Evolutionary conservation across 2,113 vertebrate species (phyloP), one percentile per base, ranked within the genome.

Genomic region (Trichomycterus rosablanca): DNA sequence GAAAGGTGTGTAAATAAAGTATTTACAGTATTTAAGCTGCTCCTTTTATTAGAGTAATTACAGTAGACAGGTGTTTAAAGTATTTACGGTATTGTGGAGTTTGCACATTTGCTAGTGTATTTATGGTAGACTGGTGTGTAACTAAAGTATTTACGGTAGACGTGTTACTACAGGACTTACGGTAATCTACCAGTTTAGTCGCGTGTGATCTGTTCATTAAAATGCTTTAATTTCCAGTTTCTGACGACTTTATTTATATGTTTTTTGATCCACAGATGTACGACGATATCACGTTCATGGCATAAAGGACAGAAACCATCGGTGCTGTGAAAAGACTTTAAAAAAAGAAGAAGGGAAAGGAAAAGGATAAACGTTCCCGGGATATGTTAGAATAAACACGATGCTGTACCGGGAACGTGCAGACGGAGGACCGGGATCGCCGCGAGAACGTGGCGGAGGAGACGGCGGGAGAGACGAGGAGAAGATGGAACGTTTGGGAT

Each of bases 201-300:
- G n/a, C n/a, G n/a, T n/a, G n/a, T n/a, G n/a, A n/a, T n/a, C n/a
- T n/a, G n/a, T n/a, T n/a, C n/a, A n/a, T n/a, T n/a, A n/a, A n/a
- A n/a, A n/a, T n/a, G n/a, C 14, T 24, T 14, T 24, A 15, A 28
- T 37, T 15, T 12, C 8, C 46, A 15, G 18, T 5, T 68, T 8
- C 6, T 58, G 40, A 18, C 12, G 18, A 0, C 22, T 7, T 5
- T 19, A 64, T 30, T 2, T 2, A n/a, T n/a, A n/a, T n/a, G 23
- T 15, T 28, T 15, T 62, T 34, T 68, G 7, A 4, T 59, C 24
- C 23, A 34, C 56, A 89, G 85, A 73, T 83, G 1, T 89, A 87
- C 11, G 86, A 89, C 4, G 87, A 89, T 59, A 84, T 88, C 40
- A 77, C 76, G 76, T 74, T 82, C 79, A 84, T 86, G 20, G 84